phyloP scores from a whole-genome alignment of 2,113 vertebrate species.

The Turnix velox region DNA sequence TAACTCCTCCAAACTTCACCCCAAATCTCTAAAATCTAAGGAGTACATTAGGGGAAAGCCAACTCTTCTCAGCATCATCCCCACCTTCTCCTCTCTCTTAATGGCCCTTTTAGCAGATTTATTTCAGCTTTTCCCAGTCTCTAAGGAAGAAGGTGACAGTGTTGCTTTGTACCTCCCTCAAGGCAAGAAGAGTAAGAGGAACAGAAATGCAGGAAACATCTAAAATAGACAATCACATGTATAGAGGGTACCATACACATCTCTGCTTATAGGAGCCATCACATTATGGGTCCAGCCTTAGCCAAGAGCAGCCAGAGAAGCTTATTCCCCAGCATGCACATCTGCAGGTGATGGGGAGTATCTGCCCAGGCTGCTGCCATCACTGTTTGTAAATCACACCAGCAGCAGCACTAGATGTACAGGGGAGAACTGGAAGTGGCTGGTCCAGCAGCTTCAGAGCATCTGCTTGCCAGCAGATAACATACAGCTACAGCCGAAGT shows the following conservation, averaged over 20 bases:
- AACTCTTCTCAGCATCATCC: not conserved
- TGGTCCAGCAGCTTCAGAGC: not conserved
- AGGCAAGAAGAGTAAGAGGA: not conserved
- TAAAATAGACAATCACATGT: not conserved
- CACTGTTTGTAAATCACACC: not conserved
- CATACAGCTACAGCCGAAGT: not conserved
- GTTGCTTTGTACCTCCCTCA: not conserved
- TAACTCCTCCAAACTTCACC: not conserved
- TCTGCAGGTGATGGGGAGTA: fast-evolving
- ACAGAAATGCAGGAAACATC: not conserved
- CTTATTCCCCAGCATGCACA: not conserved
- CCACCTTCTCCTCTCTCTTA: not conserved
- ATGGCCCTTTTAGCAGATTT: not conserved
- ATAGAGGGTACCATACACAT: not conserved
- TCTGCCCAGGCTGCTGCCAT: not conserved
- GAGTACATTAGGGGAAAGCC: not conserved
- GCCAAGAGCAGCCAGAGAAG: not conserved
- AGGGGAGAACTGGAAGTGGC: not conserved
- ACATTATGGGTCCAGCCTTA: too few relatives aligned
- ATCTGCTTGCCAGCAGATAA: not conserved
- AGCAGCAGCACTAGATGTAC: fast-evolving
- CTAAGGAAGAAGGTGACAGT: not conserved
- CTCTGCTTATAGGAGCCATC: not conserved
- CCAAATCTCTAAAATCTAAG: not conserved
- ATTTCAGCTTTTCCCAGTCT: not conserved